Evolutionary conservation across 1,140 invertebrate species (phyloP).

Genomic region (Drosophila pachea): DNA sequence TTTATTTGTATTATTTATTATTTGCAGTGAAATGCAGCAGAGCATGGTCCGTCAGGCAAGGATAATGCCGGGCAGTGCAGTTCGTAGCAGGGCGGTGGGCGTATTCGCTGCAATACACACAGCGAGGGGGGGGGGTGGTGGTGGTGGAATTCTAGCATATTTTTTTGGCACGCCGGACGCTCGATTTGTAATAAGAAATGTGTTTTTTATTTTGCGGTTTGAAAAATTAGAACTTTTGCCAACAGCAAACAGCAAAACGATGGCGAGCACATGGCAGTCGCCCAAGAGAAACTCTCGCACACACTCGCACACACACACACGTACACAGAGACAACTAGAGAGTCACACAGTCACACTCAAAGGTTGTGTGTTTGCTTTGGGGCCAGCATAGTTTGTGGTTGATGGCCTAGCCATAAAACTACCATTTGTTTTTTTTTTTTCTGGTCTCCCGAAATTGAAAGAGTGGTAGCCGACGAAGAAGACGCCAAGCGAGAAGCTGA

Average conservation of each 20-base stretch:
- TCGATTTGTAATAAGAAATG: conserved; percentile 72
- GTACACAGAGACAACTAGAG: neutral
- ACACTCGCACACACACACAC: conserved; percentile 22
- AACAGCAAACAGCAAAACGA: conserved; percentile 55
- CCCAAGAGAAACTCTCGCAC: conserved; percentile 48
- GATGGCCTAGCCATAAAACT: conserved; percentile 68
- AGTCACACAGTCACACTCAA: neutral
- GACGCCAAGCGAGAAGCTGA: no score
- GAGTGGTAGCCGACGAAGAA: neutral
- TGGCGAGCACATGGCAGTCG: conserved; percentile 54
- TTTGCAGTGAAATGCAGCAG: no score
- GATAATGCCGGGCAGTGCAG: no score
- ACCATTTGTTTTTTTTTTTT: conserved; percentile 71
- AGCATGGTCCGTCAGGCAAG: no score
- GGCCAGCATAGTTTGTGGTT: conserved; percentile 63
- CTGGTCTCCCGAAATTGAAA: conserved; percentile 29
- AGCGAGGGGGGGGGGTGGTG: neutral
- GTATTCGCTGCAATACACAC: no score
- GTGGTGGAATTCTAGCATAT: conserved; percentile 40
- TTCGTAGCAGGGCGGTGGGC: no score
- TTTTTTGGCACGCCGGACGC: conserved; percentile 61
- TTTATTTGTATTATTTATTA: no score
- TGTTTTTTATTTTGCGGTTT: conserved; percentile 65
- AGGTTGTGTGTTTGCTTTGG: neutral
- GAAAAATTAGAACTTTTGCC: conserved; percentile 74